Base-by-base conservation (phyloP, 2,113 vertebrate genomes). In the Nycticebus coucang region DNA sequence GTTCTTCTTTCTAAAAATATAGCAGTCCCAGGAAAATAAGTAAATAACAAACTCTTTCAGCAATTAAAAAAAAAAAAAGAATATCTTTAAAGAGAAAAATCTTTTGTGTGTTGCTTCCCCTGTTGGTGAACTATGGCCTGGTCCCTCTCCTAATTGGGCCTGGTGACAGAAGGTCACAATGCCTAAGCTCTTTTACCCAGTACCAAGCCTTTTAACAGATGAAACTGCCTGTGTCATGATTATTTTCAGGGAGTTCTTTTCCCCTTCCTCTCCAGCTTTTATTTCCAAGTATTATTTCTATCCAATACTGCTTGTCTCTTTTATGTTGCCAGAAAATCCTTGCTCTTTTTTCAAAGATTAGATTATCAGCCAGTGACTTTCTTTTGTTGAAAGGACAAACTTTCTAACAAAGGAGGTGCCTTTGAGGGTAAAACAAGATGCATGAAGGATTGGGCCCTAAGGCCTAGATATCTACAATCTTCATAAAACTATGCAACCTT, bases 331-430 rank as follows among this genome's bases (percentile, higher is more conserved):
- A 97, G 79, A 94, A 95, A 97, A 97, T 92, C 84, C 75, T 94
- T 78, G 92, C 79, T 89, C 78, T 82, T 97, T 96, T 5, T 97
- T 97, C 94, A 97, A 97, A 97, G 97, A 98, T 98, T 96, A 95
- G 93, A 97, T 98, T 98, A 97, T 95, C 82, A 98, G 86, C 64
- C 93, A 97, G 89, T 96, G 94, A 97, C 92, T 96, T 91, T 97
- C 89, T 88, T 97, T 98, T 98, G 88, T 96, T 81, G 30, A 92
- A 96, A 97, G 83, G 85, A 86, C 79, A 97, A 98, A 77, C 95
- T 98, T 97, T 96, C 93, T 97, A 89, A 97, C 84, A 95, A 97
- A 97, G 90, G 87, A 57, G 53, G 2, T 94, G 94, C 89, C 50
- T 97, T 95, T 37, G 78, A 87, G 59, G 33, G 79, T 92, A 93